phyloP scores from a whole-genome alignment of 92 coral and sea anemone genomes.

The Palythoa grandis region DNA sequence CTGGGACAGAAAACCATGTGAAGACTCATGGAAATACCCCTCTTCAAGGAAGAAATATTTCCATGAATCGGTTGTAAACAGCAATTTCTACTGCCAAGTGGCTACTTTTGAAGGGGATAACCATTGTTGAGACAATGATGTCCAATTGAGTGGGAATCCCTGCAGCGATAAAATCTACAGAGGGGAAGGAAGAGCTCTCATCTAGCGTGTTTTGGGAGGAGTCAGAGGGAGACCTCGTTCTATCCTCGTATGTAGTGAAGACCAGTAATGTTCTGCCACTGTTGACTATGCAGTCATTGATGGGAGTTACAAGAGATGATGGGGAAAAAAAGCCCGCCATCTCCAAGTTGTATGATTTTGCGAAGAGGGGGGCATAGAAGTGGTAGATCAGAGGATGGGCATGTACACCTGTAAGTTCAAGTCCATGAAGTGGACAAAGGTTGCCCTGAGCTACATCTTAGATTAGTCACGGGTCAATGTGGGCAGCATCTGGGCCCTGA shows the following conservation, averaged over 20 bases:
- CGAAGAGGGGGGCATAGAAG: conserved; percentile 21
- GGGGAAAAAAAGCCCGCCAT: conserved; percentile 1
- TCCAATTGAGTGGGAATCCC: too few relatives aligned
- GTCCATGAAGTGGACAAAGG: not conserved
- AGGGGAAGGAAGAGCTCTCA: too few relatives aligned
- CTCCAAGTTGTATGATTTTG: not conserved
- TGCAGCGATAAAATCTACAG: too few relatives aligned
- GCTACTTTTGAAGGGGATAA: conserved; percentile 11
- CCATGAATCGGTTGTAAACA: too few relatives aligned
- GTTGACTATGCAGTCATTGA: conserved; percentile 16
- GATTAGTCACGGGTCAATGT: conserved; percentile 4
- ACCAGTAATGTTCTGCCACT: conserved; percentile 15
- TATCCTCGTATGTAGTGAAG: not conserved
- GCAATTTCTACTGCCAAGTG: too few relatives aligned
- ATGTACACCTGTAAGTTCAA: conserved; percentile 1
- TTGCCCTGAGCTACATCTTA: conserved; percentile 27
- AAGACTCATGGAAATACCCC: not conserved
- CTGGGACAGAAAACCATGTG: conserved; percentile 14
- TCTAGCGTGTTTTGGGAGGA: conserved; percentile 5
- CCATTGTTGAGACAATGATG: conserved; percentile 1
- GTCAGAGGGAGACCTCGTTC: conserved; percentile 18
- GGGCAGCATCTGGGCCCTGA: conserved; percentile 16
- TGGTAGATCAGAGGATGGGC: conserved; percentile 16
- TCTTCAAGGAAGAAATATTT: too few relatives aligned
- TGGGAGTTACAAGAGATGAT: conserved; percentile 15